Evolutionary conservation across 2,113 vertebrate genomes (phyloP).

Genomic region (Ardeotis arabs): DNA sequence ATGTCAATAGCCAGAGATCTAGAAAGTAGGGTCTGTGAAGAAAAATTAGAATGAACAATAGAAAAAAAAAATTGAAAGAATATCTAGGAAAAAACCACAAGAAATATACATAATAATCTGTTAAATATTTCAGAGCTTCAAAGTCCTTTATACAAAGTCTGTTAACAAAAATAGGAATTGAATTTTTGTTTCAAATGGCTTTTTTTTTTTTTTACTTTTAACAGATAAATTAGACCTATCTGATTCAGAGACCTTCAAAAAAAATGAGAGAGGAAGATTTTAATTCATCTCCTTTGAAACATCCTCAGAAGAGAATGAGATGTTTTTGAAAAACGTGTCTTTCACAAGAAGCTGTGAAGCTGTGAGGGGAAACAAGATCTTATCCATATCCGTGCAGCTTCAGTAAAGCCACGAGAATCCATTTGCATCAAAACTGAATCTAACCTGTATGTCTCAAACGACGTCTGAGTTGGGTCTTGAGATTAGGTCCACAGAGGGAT

Average conservation of each 20-base stretch:
- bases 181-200: neutral
- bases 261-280: neutral
- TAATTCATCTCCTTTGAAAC: neutral
- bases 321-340: neutral
- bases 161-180: neutral
- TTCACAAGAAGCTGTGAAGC: neutral
- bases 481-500: neutral
- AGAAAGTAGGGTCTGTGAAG: neutral
- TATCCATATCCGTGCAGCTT: neutral
- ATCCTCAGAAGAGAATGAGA: neutral
- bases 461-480: neutral
- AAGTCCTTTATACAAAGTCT: neutral
- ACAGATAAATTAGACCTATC: neutral
- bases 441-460: fast-evolving
- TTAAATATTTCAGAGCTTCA: neutral
- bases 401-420: neutral
- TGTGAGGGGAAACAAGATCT: neutral
- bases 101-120: neutral
- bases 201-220: neutral
- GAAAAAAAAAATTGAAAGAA: neutral
- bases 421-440: neutral
- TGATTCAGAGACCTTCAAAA: neutral
- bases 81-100: neutral
- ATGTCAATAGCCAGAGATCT: neutral
- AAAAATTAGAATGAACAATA: neutral